Conservation (phyloP, 2,797 vertebrate genomes). For the Fistularia tabacaria region DNA sequence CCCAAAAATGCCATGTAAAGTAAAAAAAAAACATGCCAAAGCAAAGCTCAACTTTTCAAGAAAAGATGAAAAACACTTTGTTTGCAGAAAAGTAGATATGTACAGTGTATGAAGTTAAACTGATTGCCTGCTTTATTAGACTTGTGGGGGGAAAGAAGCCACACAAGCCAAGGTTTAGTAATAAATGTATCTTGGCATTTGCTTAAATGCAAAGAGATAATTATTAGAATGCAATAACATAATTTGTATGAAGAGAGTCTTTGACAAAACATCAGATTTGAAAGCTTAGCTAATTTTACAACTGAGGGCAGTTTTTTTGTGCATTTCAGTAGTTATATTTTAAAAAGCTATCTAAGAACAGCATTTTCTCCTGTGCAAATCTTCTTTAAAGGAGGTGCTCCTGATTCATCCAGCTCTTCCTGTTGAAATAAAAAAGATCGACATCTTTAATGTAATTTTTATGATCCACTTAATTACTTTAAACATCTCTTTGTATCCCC, state of each 20-base stretch:
- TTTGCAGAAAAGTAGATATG: conserved; percentile 16
- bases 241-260: background rate
- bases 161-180: conserved; percentile 21
- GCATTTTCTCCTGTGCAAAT: conserved; percentile 87
- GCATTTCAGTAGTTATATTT: conserved; percentile 12
- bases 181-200: conserved; percentile 28
- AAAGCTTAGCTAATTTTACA: conserved; percentile 44
- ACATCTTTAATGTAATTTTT: background rate
- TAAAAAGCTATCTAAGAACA: conserved; percentile 81
- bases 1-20: conserved; percentile 30
- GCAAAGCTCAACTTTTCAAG: conserved; percentile 17
- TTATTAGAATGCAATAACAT: background rate
- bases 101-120: conserved; percentile 17
- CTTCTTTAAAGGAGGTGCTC: conserved; percentile 91
- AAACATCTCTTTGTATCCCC: too few relatives aligned
- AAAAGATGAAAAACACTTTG: conserved; percentile 4
- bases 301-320: conserved; percentile 34
- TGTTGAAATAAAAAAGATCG: conserved; percentile 37
- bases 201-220: conserved; percentile 17
- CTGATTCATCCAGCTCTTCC: conserved; percentile 83
- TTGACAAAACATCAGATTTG: conserved; percentile 18
- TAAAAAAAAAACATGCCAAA: conserved; percentile 41
- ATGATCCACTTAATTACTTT: too few relatives aligned
- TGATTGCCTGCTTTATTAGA: conserved; percentile 11
- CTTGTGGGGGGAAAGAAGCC: conserved; percentile 10